A percentile compares a stretch with the other conserved stretches of the same genome.
These are phyloP conservation scores for Lymantria monacha DNA, from an alignment of 2,888 invertebrate species.

Conservation along the genomic window DNA sequence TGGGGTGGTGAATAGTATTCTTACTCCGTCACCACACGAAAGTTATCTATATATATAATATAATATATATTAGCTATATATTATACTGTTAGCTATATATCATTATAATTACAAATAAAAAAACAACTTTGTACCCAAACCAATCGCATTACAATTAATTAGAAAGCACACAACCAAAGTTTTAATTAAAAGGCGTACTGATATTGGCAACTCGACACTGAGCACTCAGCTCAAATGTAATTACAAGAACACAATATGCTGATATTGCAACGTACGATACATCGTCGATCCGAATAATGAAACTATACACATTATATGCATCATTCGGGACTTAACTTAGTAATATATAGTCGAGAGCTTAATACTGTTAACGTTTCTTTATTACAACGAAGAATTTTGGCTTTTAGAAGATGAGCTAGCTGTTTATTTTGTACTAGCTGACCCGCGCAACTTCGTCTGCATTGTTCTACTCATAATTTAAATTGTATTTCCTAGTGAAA, in stretches of 20 bases:
- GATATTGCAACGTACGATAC: constrained; percentile 27
- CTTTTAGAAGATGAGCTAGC: no score
- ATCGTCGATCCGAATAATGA: not conserved
- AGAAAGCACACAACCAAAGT: not conserved
- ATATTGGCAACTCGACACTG: constrained; percentile 23
- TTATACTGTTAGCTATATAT: no score
- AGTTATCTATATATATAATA: no score
- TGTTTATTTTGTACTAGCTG: not conserved
- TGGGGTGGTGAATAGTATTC: no score
- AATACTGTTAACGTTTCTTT: not conserved
- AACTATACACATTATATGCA: not conserved
- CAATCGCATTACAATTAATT: not conserved
- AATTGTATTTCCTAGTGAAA: no score
- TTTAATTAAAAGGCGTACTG: constrained; percentile 1
- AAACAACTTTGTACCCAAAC: no score
- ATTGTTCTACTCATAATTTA: no score
- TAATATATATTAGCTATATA: no score
- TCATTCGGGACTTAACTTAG: not conserved
- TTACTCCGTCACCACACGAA: no score
- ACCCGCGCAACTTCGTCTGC: no score
- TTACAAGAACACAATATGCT: constrained; percentile 33
- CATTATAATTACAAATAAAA: no score
- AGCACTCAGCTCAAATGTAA: constrained; percentile 33
- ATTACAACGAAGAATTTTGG: not conserved
- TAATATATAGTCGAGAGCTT: not conserved